Conservation (phyloP, 1,140 invertebrate species). For the Scaptomyza montana region DNA sequence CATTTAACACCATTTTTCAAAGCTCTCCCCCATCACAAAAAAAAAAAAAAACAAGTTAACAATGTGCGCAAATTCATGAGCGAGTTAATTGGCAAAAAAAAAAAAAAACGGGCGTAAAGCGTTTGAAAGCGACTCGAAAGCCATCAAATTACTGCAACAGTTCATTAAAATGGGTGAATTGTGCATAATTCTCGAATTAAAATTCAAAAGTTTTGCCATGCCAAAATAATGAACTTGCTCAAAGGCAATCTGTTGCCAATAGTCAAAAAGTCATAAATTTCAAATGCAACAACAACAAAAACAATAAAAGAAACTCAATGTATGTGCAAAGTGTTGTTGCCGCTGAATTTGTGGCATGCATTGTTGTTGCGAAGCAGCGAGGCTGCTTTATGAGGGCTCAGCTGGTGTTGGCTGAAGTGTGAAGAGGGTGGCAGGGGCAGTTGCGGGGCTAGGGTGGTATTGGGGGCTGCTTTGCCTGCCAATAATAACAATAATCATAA, state of each 20-base stretch:
- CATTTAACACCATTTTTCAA: constrained; percentile 23
- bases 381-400: constrained; percentile 31
- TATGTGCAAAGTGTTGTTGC: constrained; percentile 64
- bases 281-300: constrained; percentile 70
- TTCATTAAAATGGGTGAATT: constrained; percentile 62
- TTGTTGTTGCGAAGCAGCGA: constrained; percentile 48
- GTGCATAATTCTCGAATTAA: constrained; percentile 80
- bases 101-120: constrained; percentile 7
- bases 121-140: constrained; percentile 45
- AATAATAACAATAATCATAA: constrained; percentile 82
- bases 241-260: constrained; percentile 76
- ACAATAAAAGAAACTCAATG: constrained; percentile 49
- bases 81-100: constrained; percentile 52
- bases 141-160: constrained; percentile 50
- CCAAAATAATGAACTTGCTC: constrained; percentile 75
- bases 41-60: background rate
- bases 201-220: constrained; percentile 76
- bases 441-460: too few species aligned
- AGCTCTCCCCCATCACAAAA: background rate
- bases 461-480: background rate
- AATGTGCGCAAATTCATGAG: constrained; percentile 25
- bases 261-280: constrained; percentile 82
- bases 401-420: background rate
- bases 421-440: background rate
- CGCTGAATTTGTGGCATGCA: constrained; percentile 65